A percentile compares a stretch with the other conserved stretches of the same genome.
Conservation (phyloP, 2,888 invertebrate genomes). For the Tipula vernalis region DNA sequence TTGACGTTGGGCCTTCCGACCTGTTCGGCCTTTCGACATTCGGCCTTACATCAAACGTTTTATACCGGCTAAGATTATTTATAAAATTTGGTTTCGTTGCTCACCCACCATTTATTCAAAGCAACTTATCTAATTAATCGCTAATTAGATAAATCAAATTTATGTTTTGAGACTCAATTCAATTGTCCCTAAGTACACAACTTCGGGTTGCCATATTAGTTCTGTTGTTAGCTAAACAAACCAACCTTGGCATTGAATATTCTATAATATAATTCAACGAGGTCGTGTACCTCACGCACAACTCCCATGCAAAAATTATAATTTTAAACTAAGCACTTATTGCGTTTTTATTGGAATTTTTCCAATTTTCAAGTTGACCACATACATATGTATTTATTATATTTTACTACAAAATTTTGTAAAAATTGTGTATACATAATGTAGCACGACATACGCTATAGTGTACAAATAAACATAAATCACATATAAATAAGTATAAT, state of each 20-base stretch:
- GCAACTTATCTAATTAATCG: too few species aligned
- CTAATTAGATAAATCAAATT: too few species aligned
- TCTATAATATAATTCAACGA: not conserved
- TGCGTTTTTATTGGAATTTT: not conserved
- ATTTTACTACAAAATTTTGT: not conserved
- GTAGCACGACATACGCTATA: not conserved
- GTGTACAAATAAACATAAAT: not conserved
- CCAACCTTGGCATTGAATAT: not conserved
- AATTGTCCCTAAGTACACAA: too few species aligned
- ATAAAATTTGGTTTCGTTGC: too few species aligned
- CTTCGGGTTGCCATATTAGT: too few species aligned
- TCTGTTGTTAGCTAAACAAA: too few species aligned
- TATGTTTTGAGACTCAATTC: too few species aligned
- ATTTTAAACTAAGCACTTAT: not conserved
- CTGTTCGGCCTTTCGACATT: too few species aligned
- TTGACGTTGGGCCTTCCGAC: too few species aligned
- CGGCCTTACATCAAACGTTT: too few species aligned
- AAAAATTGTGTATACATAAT: not conserved
- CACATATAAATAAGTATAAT: not conserved
- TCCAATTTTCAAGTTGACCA: not conserved
- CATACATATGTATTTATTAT: not conserved
- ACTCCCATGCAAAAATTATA: not conserved
- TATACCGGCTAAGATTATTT: too few species aligned
- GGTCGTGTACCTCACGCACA: not conserved
- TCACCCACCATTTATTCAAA: too few species aligned